phyloP scores from a whole-genome alignment of 2,888 invertebrate genomes.

The Eledone cirrhosa region DNA sequence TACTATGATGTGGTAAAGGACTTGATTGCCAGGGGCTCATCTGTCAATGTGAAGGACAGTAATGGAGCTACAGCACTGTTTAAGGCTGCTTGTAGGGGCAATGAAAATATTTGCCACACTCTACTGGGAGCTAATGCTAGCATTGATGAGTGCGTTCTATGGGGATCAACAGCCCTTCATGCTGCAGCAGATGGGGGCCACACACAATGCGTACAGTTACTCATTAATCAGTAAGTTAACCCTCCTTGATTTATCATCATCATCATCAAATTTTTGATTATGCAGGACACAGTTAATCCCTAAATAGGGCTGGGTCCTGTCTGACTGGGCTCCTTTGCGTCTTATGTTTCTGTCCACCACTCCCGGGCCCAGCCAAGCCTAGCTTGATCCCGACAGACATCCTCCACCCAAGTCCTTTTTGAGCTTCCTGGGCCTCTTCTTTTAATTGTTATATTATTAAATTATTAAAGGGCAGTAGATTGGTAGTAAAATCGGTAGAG shows the following conservation, averaged over 20 bases:
- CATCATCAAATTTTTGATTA: no score
- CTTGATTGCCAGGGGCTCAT: constrained; percentile 35
- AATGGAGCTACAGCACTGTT: constrained; percentile 52
- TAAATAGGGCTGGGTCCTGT: no score
- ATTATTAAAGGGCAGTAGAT: no score
- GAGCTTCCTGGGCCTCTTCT: no score
- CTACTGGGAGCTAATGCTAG: constrained; percentile 48
- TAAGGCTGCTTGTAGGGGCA: constrained; percentile 53
- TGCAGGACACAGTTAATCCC: no score
- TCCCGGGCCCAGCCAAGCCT: no score
- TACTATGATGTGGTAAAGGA: constrained; percentile 33
- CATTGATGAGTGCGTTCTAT: constrained; percentile 47
- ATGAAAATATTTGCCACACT: constrained; percentile 40
- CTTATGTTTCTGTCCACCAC: not conserved
- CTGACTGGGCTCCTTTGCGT: not conserved
- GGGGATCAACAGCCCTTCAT: constrained; percentile 53
- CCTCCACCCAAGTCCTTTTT: no score
- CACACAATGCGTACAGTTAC: constrained; percentile 41
- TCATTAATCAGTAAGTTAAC: constrained; percentile 42
- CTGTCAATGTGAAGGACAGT: constrained; percentile 43
- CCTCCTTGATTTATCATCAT: not conserved
- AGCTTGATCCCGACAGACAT: no score
- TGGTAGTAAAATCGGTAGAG: no score
- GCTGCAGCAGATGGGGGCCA: constrained; percentile 54
- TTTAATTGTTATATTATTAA: no score